A percentile compares a stretch with the other conserved stretches of the same genome.
Conservation (phyloP, 2,113 vertebrate species). For the Euleptes europaea region DNA sequence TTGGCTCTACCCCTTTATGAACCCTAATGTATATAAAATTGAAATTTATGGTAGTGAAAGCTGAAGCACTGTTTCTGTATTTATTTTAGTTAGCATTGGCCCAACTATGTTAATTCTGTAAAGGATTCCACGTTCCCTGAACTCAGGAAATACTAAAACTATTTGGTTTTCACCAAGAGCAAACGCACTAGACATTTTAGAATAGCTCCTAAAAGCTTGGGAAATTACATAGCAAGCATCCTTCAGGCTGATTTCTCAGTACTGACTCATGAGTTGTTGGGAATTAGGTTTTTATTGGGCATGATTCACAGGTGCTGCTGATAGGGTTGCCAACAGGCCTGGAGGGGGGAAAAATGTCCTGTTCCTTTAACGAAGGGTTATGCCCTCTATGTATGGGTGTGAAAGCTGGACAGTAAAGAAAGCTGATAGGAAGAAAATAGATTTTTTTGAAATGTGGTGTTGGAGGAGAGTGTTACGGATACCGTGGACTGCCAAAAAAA, state of each 20-base stretch:
- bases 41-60: conserved; percentile 52
- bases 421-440: no score
- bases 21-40: conserved; percentile 17
- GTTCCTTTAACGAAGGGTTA: no score
- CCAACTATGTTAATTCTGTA: conserved; percentile 49
- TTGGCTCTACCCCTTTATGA: neutral
- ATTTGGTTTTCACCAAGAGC: conserved; percentile 55
- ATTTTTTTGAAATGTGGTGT: no score
- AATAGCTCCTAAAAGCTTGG: conserved; percentile 34
- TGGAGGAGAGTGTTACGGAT: no score
- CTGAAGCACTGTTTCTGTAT: conserved; percentile 32
- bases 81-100: conserved; percentile 49
- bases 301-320: neutral
- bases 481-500: no score
- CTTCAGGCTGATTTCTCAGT: conserved; percentile 1
- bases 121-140: conserved; percentile 54
- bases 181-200: conserved; percentile 54
- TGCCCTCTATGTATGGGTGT: no score
- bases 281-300: neutral
- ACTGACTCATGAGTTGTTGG: neutral
- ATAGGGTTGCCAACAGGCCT: no score
- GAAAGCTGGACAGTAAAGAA: no score
- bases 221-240: conserved; percentile 46
- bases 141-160: conserved; percentile 42
- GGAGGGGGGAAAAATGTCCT: no score